Evolutionary conservation across 2,113 vertebrate species (phyloP).

Genomic region (Micromys minutus): DNA sequence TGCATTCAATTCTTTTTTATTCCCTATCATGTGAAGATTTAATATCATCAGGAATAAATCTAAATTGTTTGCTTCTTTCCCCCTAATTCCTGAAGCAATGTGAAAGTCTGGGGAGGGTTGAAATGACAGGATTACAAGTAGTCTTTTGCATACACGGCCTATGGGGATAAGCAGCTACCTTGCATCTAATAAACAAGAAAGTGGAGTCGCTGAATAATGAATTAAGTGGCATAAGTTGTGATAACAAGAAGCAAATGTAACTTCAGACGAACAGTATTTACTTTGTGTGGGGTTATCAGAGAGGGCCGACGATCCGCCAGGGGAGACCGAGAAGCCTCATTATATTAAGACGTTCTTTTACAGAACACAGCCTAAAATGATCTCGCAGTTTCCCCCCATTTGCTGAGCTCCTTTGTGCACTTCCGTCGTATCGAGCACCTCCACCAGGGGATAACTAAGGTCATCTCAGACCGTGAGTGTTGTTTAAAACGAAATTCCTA

Average conservation of each 20-base stretch:
- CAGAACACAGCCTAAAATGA: slow-evolving; percentile 86
- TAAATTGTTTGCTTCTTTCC: slow-evolving; percentile 89
- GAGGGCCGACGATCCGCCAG: slow-evolving; percentile 84
- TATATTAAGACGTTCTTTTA: slow-evolving; percentile 89
- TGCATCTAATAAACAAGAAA: slow-evolving; percentile 92
- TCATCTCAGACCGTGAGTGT: slow-evolving; percentile 81
- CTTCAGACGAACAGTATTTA: slow-evolving; percentile 90
- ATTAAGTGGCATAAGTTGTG: slow-evolving; percentile 90
- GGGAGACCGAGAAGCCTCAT: slow-evolving; percentile 86
- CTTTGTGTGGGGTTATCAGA: slow-evolving; percentile 89
- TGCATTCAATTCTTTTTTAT: slow-evolving; percentile 80
- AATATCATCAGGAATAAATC: slow-evolving; percentile 88
- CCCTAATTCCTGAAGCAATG: slow-evolving; percentile 88
- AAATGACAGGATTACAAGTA: slow-evolving; percentile 92
- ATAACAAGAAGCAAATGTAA: slow-evolving; percentile 91
- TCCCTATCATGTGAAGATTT: slow-evolving; percentile 86
- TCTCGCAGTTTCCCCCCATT: slow-evolving; percentile 79
- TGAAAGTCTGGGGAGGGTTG: slow-evolving; percentile 88
- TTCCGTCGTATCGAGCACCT: slow-evolving; percentile 83
- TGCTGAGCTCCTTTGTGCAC: slow-evolving; percentile 84
- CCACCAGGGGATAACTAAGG: slow-evolving; percentile 81
- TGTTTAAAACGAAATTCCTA: slow-evolving; percentile 88
- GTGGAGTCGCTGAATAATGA: slow-evolving; percentile 91
- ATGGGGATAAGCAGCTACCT: slow-evolving; percentile 89
- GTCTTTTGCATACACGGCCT: slow-evolving; percentile 91